Evolutionary conservation across 2,797 vertebrate genomes (phyloP).

Genomic region (Gymnoscopelus microlampas): DNA sequence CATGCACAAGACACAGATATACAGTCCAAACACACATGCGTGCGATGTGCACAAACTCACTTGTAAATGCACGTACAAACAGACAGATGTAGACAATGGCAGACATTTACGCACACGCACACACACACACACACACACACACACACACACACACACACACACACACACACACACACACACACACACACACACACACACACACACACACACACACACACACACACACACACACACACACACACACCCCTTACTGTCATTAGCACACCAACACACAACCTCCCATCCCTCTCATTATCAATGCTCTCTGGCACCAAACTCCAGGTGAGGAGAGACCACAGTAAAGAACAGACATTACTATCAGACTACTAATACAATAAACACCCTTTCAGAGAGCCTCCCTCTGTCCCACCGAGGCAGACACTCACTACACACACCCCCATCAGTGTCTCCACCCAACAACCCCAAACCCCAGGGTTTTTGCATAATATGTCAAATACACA

Average conservation of each 20-base stretch:
- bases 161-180: conserved; percentile 2
- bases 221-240: background rate
- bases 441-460: no score
- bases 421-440: no score
- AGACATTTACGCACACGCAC: conserved; percentile 10
- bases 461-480: no score
- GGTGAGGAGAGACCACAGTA: conserved; percentile 44
- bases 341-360: conserved; percentile 49
- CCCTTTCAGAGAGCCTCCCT: background rate
- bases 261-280: conserved; percentile 35
- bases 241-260: conserved; percentile 38
- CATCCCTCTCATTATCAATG: conserved; percentile 62
- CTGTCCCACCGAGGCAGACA: no score
- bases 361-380: conserved; percentile 60
- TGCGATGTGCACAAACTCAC: no score
- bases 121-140: conserved; percentile 21
- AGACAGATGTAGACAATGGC: background rate
- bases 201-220: conserved; percentile 23
- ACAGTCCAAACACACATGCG: no score
- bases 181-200: conserved; percentile 21
- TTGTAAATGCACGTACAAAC: background rate
- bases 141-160: conserved; percentile 23
- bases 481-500: no score
- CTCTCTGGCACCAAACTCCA: conserved; percentile 50
- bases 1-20: background rate